Percentiles rank a stretch among this genome's conserved stretches.
Conservation (phyloP, 2,888 invertebrate species). For the Julus scandinavius region DNA sequence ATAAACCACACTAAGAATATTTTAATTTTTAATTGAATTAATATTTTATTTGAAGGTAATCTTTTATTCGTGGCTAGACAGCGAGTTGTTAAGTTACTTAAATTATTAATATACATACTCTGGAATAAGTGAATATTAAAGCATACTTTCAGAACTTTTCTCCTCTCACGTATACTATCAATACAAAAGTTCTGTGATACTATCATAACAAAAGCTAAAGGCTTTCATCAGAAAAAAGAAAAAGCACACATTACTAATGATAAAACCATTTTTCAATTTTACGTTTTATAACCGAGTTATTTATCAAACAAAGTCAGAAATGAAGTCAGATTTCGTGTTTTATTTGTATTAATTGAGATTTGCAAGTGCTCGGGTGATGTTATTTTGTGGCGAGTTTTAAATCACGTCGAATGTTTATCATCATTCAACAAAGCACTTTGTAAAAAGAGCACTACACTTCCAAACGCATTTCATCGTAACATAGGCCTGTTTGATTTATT, state of each 20-base stretch:
- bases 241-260: background rate
- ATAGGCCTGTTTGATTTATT: background rate
- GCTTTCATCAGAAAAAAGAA: background rate
- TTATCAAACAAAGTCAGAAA: background rate
- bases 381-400: background rate
- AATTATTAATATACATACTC: too few relatives aligned
- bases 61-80: too few relatives aligned
- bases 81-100: too few relatives aligned
- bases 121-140: too few relatives aligned
- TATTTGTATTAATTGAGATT: background rate
- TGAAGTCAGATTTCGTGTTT: background rate
- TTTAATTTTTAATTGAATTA: too few relatives aligned
- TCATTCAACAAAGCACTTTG: background rate
- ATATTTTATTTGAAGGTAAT: too few relatives aligned
- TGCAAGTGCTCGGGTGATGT: background rate
- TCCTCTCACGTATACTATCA: too few relatives aligned
- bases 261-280: background rate
- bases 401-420: background rate
- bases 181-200: too few relatives aligned
- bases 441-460: background rate
- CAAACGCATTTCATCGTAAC: background rate
- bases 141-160: too few relatives aligned
- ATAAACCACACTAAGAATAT: background rate
- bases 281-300: background rate
- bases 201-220: too few relatives aligned